A percentile compares a stretch with the other conserved stretches of the same genome.
Evolutionary conservation across 2,888 invertebrate genomes (phyloP).

Genomic region (Tortrix viridana): DNA sequence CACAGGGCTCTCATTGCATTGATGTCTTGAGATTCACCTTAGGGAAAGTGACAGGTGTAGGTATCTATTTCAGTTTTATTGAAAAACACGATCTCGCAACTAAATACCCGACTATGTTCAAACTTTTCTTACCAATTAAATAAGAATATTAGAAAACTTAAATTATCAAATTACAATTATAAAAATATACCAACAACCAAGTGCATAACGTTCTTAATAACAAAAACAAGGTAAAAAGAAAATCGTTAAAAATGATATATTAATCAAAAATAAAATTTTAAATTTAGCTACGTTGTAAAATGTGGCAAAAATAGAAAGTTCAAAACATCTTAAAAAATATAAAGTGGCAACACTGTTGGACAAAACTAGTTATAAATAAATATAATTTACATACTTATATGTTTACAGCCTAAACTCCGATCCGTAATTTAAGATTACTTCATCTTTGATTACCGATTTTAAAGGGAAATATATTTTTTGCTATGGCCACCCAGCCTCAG

Average conservation of each 20-base stretch:
- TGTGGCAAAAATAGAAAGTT: background rate
- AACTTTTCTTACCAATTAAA: background rate
- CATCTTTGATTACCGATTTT: too few species aligned
- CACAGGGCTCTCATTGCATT: background rate
- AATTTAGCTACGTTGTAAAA: background rate
- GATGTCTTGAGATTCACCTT: background rate
- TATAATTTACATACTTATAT: too few species aligned
- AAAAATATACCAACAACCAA: constrained; percentile 9
- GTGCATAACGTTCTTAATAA: constrained; percentile 5
- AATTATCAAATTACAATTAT: constrained; percentile 4
- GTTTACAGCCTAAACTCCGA: too few species aligned
- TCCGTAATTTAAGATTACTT: too few species aligned
- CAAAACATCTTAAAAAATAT: background rate
- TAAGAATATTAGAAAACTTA: background rate
- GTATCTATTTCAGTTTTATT: constrained; percentile 4
- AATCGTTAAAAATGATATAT: background rate
- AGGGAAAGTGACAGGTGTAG: background rate
- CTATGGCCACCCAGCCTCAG: too few species aligned
- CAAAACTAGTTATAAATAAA: background rate
- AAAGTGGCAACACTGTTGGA: background rate
- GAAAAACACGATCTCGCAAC: background rate
- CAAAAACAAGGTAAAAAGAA: background rate
- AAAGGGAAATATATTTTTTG: too few species aligned
- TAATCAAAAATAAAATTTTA: background rate
- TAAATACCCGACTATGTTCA: background rate